Percentiles rank a stretch among this genome's conserved stretches.
phyloP scores from a whole-genome alignment of 1,140 invertebrate genomes.

The Dinothrombium tinctorium region DNA sequence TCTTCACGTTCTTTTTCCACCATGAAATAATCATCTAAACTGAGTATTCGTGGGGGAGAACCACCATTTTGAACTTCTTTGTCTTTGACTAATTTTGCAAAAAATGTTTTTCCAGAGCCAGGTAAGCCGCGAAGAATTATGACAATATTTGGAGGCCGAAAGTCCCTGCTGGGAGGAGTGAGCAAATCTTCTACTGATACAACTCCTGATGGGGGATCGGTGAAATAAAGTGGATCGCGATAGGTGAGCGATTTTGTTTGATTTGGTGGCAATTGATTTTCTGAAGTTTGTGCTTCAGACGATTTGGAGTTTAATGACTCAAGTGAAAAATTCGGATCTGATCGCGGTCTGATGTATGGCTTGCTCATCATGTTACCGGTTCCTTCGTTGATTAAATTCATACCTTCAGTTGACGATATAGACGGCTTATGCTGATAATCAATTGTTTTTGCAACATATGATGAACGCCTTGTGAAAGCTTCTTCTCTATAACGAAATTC shows the following conservation, averaged over 20 bases:
- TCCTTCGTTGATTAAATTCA: not conserved
- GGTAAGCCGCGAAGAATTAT: constrained; percentile 71
- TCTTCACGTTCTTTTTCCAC: constrained; percentile 43
- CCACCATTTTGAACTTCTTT: constrained; percentile 47
- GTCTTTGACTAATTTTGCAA: constrained; percentile 65
- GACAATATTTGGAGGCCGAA: constrained; percentile 52
- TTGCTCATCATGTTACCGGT: too few relatives aligned
- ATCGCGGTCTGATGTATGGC: too few relatives aligned
- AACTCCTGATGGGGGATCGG: constrained; percentile 15
- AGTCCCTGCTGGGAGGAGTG: constrained; percentile 39
- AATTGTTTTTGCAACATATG: constrained; percentile 2
- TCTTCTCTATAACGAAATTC: too few relatives aligned
- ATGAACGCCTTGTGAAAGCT: too few relatives aligned
- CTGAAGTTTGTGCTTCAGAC: too few relatives aligned
- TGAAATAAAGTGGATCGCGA: not conserved
- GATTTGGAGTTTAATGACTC: too few relatives aligned
- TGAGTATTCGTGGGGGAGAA: constrained; percentile 60
- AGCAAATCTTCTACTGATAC: constrained; percentile 57
- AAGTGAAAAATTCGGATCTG: too few relatives aligned
- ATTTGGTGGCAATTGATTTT: too few relatives aligned
- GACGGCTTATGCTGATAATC: not conserved
- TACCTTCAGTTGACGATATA: not conserved
- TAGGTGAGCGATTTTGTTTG: not conserved
- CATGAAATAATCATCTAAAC: constrained; percentile 87
- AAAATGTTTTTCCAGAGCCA: constrained; percentile 64